phyloP scores from a whole-genome alignment of 2,113 vertebrate genomes.

The Grammomys surdaster region DNA sequence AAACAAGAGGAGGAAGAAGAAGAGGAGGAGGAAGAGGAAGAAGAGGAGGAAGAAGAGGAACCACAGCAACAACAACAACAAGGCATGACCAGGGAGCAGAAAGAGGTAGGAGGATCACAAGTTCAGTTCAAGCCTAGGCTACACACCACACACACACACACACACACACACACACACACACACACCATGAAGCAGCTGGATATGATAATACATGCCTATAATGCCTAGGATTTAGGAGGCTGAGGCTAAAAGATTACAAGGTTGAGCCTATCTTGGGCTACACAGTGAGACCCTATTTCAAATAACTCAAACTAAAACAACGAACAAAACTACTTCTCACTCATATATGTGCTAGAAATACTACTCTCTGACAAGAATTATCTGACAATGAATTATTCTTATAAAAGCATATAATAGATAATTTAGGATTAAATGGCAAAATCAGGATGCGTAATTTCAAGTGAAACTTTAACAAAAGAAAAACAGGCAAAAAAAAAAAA shows the following conservation, averaged over 20 bases:
- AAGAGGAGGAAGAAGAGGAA: too few species aligned
- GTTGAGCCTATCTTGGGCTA: not conserved
- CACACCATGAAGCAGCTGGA: not conserved
- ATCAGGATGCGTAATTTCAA: not conserved
- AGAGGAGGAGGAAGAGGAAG: too few species aligned
- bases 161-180: not conserved
- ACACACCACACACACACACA: not conserved
- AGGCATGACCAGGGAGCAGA: not conserved
- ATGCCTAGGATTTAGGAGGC: not conserved
- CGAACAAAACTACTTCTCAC: not conserved
- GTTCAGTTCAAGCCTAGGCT: not conserved
- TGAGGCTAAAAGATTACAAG: not conserved
- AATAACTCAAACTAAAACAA: not conserved
- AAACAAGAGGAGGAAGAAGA: too few species aligned
- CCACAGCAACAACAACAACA: not conserved
- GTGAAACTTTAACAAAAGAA: not conserved
- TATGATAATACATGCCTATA: not conserved
- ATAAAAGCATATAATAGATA: not conserved
- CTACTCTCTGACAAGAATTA: not conserved
- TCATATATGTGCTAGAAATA: not conserved
- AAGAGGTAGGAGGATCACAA: not conserved
- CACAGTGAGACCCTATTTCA: not conserved
- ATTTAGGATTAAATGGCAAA: constrained; percentile 41
- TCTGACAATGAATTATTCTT: not conserved
- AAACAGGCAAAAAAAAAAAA: not conserved